Base-by-base conservation (phyloP, 2,888 invertebrate genomes). In the Drosophila borborema region DNA sequence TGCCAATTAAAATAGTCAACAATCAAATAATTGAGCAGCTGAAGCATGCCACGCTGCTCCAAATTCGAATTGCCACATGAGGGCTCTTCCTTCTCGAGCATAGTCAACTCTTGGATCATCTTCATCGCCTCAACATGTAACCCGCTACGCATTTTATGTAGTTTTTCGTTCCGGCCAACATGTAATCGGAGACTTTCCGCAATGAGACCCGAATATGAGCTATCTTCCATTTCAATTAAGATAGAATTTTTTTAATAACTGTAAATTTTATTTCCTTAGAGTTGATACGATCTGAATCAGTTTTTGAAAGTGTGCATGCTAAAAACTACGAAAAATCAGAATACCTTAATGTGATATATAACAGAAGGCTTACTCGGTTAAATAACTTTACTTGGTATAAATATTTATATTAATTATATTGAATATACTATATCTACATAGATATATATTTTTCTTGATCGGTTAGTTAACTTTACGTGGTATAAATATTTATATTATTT, bases 1-100 rank as follows among this genome's bases (percentile, higher is more conserved):
- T 89, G 91, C 92, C 92, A 93, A 54, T 90, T 78, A 2, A 93
- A 82, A 63, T 92, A 93, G 64, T 93, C 93, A 72, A 92, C 80
- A n/a, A 93, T 90, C 16, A 93, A 67, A 95, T 91, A 86, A 16
- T 86, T 82, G 1, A 88, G 82, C 9, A 84, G 49, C 64, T 51
- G 69, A 18, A 72, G 14, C 14, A 76, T n/a, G 2, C 74, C 72
- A 0, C 69, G 28, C 59, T 67, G 56, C 8, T 41, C 28, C 28
- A 58, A 1, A 49, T 58, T 58, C 3, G 40, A 1, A 14, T 10
- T 51, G 28, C 72, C 89, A 18, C 56, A 38, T 6, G 72, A 60
- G 0, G 77, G 58, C 0, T 65, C 68, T 1, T 60, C 23, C 28
- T 54, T 61, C 12, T 61, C 40, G 10, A 65, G 53, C 2, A 36